These are phyloP conservation scores for Oncorhynchus clarkii DNA, from an alignment of 2,113 vertebrate genomes.

Conservation along the genomic window DNA sequence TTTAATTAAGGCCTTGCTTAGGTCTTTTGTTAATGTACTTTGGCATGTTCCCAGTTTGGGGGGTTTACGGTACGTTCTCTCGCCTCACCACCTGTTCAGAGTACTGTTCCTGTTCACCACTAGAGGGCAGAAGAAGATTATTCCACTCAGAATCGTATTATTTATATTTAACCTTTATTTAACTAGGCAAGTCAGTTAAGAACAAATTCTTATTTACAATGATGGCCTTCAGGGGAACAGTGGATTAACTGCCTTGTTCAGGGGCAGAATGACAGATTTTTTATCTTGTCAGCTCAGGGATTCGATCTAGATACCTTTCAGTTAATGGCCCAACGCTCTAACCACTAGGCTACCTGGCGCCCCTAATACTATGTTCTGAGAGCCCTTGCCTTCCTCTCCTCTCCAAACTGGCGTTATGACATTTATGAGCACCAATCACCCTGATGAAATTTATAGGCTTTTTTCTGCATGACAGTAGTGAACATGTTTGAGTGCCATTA, in stretches of 20 bases:
- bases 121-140: constrained; percentile 60
- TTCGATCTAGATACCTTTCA: too few species aligned
- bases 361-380: background rate
- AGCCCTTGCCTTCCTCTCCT: background rate
- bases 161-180: too few species aligned
- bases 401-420: constrained; percentile 35
- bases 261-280: too few species aligned
- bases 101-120: constrained; percentile 35
- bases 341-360: too few species aligned
- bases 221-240: too few species aligned
- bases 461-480: constrained; percentile 1
- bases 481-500: constrained; percentile 14
- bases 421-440: constrained; percentile 46
- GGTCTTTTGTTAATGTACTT: constrained; percentile 12
- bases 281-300: too few species aligned
- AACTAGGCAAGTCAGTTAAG: too few species aligned
- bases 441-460: constrained; percentile 30
- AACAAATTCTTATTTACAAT: too few species aligned
- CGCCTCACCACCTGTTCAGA: background rate
- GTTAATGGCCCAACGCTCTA: too few species aligned
- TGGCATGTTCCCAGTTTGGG: background rate
- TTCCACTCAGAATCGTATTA: constrained; percentile 10
- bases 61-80: background rate
- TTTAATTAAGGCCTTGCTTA: constrained; percentile 11
- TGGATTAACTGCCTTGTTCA: too few species aligned